phyloP scores from a whole-genome alignment of 2,797 vertebrate genomes.

The Oreochromis mossambicus region DNA sequence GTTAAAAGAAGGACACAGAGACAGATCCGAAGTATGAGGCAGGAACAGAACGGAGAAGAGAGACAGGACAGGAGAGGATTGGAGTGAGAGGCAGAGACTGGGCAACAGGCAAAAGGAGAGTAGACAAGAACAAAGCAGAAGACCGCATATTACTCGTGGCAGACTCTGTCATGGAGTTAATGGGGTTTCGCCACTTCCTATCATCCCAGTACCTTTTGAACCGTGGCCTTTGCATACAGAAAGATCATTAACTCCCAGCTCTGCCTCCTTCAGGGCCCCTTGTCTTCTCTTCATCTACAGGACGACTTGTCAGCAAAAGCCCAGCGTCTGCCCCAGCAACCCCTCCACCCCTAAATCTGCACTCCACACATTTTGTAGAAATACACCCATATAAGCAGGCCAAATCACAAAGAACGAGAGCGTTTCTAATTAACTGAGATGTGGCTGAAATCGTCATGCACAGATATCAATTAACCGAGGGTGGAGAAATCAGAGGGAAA shows the following conservation, averaged over 20 bases:
- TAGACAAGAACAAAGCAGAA: background rate
- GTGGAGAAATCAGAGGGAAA: background rate
- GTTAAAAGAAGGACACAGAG: background rate
- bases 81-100: background rate
- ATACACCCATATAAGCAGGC: background rate
- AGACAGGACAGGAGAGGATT: background rate
- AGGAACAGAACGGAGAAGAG: background rate
- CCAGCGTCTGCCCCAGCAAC: background rate
- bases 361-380: background rate
- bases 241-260: constrained; percentile 68
- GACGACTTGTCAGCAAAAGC: constrained; percentile 15
- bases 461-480: background rate
- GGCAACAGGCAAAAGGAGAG: background rate
- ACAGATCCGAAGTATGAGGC: background rate
- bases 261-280: constrained; percentile 36
- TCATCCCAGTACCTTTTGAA: constrained; percentile 56
- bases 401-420: background rate
- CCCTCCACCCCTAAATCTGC: background rate
- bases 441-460: background rate
- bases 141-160: constrained; percentile 36
- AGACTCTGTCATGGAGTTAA: constrained; percentile 60
- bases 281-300: constrained; percentile 1
- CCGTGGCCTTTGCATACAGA: constrained; percentile 66
- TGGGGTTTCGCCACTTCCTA: constrained; percentile 61
- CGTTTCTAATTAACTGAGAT: background rate